Percentiles rank a stretch among this genome's conserved stretches.
Evolutionary conservation across 2,113 vertebrate species (phyloP).

Genomic region (Candoia aspera): DNA sequence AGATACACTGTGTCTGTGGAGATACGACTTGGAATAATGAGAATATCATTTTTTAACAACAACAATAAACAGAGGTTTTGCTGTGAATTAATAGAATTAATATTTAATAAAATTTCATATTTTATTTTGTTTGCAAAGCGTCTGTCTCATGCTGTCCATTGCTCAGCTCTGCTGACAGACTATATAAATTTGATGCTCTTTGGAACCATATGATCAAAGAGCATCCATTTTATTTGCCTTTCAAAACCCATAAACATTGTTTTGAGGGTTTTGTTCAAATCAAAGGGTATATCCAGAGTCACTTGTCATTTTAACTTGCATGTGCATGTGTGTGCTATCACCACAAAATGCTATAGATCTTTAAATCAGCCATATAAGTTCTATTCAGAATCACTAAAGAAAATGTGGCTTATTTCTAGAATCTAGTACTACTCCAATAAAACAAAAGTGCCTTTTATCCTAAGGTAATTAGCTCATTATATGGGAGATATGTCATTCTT

Average conservation of each 20-base stretch:
- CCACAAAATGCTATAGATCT: conserved; percentile 57
- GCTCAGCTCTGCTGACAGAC: conserved; percentile 58
- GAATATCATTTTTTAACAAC: conserved; percentile 62
- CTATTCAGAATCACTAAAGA: conserved; percentile 63
- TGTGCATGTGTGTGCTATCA: conserved; percentile 52
- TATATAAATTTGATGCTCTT: conserved; percentile 55
- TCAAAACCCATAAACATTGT: conserved; percentile 64
- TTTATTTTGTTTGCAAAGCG: conserved; percentile 61
- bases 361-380: conserved; percentile 62
- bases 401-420: conserved; percentile 58
- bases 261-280: conserved; percentile 25
- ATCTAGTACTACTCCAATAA: conserved; percentile 61
- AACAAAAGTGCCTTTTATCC: conserved; percentile 77
- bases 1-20: conserved; percentile 54
- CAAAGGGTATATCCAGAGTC: conserved; percentile 42
- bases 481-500: conserved; percentile 74
- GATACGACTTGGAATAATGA: conserved; percentile 61
- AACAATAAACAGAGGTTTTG: conserved; percentile 60
- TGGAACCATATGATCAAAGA: conserved; percentile 61
- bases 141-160: conserved; percentile 50
- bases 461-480: conserved; percentile 78
- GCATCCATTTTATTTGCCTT: conserved; percentile 53
- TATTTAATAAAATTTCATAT: conserved; percentile 64
- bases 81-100: conserved; percentile 65
- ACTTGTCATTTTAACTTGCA: conserved; percentile 64